Evolutionary conservation across 1,140 invertebrate genomes (phyloP).

Genomic region (Anagrus nilaparvatae): DNA sequence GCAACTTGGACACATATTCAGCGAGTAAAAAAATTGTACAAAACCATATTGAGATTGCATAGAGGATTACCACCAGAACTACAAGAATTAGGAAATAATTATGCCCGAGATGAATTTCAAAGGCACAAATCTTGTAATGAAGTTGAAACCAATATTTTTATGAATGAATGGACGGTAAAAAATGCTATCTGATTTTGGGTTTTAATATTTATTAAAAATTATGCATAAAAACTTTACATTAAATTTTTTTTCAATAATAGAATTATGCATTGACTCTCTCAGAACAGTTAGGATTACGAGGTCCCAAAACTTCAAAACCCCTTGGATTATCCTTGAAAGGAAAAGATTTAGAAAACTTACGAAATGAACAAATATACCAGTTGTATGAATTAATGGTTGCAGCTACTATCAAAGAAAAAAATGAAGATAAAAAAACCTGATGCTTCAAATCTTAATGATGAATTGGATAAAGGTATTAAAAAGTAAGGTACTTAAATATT

Average conservation of each 20-base stretch:
- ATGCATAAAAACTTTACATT: conserved; percentile 7
- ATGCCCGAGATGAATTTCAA: conserved; percentile 81
- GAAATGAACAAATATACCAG: conserved; percentile 71
- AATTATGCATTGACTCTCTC: conserved; percentile 63
- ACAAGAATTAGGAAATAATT: conserved; percentile 66
- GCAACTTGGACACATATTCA: conserved; percentile 44
- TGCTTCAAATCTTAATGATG: too few species aligned
- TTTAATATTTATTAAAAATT: conserved; percentile 6
- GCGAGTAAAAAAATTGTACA: conserved; percentile 70
- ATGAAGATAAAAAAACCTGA: conserved; percentile 5
- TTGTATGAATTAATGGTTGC: conserved; percentile 74
- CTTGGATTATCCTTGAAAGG: conserved; percentile 52
- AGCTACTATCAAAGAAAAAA: conserved; percentile 35
- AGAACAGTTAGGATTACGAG: conserved; percentile 58
- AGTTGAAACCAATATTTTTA: conserved; percentile 63
- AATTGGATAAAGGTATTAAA: too few species aligned
- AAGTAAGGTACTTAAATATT: too few species aligned
- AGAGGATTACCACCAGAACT: conserved; percentile 68
- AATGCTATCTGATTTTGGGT: not conserved
- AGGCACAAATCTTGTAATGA: conserved; percentile 69
- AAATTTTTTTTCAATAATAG: conserved; percentile 44
- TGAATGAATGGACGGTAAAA: conserved; percentile 85
- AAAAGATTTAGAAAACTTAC: conserved; percentile 58
- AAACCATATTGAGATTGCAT: conserved; percentile 78
- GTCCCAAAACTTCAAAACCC: conserved; percentile 42